Percentiles rank a stretch among this genome's conserved stretches.
Conservation (phyloP, 2,113 vertebrate genomes). For the Egretta garzetta region DNA sequence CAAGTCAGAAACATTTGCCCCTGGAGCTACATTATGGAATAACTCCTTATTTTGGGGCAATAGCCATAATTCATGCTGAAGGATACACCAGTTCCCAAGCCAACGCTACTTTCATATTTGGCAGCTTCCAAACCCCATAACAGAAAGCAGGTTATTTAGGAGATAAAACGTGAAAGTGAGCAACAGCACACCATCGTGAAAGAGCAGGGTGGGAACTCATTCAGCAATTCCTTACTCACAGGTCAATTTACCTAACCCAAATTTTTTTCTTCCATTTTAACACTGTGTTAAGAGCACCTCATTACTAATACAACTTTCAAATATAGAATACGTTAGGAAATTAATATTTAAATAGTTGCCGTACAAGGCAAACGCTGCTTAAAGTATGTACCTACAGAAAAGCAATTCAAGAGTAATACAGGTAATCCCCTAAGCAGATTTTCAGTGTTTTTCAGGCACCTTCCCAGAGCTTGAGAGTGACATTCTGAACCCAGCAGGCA, state of each 20-base stretch:
- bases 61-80: background rate
- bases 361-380: background rate
- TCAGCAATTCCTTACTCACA: background rate
- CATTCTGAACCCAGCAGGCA: background rate
- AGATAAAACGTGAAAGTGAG: background rate
- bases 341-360: background rate
- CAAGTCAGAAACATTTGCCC: background rate
- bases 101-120: background rate
- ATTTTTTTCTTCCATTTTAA: background rate
- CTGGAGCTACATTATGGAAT: background rate
- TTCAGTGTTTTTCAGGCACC: background rate
- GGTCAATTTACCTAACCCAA: background rate
- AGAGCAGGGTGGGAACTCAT: background rate
- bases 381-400: background rate
- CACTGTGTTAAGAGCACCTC: background rate
- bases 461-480: background rate
- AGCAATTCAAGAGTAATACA: background rate
- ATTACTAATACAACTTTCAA: background rate
- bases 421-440: background rate
- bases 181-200: rapidly evolving
- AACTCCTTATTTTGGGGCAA: background rate
- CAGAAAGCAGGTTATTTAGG: background rate
- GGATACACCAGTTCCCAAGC: background rate
- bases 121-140: background rate
- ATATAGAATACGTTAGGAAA: background rate